Conservation (phyloP, 2,888 invertebrate species). For the Laothoe populi region DNA sequence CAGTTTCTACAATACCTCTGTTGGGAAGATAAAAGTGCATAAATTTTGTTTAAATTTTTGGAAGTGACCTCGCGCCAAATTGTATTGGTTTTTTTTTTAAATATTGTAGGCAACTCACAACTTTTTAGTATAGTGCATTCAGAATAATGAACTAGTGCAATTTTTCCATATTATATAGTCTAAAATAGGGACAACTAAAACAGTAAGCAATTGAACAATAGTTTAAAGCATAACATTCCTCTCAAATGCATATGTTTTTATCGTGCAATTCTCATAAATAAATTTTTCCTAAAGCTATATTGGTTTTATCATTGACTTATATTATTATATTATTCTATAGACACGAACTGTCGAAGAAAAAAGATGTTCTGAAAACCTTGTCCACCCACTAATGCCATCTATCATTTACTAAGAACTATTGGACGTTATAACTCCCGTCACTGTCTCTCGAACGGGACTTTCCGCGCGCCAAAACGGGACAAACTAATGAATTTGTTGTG, state of each 20-base stretch:
- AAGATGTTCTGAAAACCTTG: no score
- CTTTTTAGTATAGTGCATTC: not conserved
- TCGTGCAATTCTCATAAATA: conserved; percentile 19
- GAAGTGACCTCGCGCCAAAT: no score
- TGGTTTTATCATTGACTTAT: not conserved
- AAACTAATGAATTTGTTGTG: no score
- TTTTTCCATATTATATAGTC: not conserved
- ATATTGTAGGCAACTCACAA: not conserved
- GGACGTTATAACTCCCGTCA: no score
- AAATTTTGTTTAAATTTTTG: no score
- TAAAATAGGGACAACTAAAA: not conserved
- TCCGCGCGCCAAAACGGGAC: no score
- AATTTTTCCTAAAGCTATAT: conserved; percentile 7
- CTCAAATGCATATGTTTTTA: conserved; percentile 9
- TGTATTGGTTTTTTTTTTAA: not conserved
- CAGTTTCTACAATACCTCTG: no score
- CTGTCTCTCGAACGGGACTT: no score
- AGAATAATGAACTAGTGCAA: not conserved
- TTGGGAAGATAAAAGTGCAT: no score
- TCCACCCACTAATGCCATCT: no score
- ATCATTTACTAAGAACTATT: no score
- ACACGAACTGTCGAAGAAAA: no score
- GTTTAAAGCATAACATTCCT: conserved; percentile 18
- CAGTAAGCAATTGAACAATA: conserved; percentile 17
- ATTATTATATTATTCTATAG: not conserved